Conservation (phyloP, 2,113 vertebrate genomes). For the Syrmaticus mikado region DNA sequence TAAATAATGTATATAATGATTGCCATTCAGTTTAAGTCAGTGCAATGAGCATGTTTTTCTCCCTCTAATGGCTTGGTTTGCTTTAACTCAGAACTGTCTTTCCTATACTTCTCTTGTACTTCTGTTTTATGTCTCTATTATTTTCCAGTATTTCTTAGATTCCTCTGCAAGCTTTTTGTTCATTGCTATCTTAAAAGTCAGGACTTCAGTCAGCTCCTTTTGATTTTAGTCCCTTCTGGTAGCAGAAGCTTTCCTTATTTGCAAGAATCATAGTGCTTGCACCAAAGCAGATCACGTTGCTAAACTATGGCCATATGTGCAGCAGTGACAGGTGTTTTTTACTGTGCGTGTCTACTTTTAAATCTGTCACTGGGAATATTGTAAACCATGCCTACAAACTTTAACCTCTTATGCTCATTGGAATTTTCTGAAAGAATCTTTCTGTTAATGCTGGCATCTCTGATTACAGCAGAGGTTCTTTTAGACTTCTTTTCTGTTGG, state of each 20-base stretch:
- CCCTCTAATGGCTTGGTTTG: background rate
- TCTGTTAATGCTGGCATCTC: background rate
- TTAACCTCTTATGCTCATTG: background rate
- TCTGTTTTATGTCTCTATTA: conserved; percentile 20
- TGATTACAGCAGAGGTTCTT: background rate
- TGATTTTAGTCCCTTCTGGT: conserved; percentile 26
- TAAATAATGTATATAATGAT: background rate
- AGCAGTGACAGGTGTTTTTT: conserved; percentile 45
- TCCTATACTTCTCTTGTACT: background rate
- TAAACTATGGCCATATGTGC: conserved; percentile 39
- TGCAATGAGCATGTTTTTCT: background rate
- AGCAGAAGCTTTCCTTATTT: conserved; percentile 7
- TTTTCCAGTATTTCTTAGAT: conserved; percentile 32
- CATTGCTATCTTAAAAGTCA: background rate
- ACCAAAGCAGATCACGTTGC: conserved; percentile 16
- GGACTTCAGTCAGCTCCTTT: conserved; percentile 18
- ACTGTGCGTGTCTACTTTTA: conserved; percentile 22
- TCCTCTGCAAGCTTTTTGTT: conserved; percentile 34
- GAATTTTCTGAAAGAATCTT: conserved; percentile 37
- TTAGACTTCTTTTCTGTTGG: background rate
- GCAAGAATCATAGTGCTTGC: background rate
- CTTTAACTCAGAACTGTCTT: background rate
- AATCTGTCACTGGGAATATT: conserved; percentile 42
- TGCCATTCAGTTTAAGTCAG: background rate
- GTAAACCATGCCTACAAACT: conserved; percentile 13